Evolutionary conservation across 2,797 vertebrate species (phyloP), one percentile per base, ranked within the genome.

Genomic region (Oophaga sylvatica): DNA sequence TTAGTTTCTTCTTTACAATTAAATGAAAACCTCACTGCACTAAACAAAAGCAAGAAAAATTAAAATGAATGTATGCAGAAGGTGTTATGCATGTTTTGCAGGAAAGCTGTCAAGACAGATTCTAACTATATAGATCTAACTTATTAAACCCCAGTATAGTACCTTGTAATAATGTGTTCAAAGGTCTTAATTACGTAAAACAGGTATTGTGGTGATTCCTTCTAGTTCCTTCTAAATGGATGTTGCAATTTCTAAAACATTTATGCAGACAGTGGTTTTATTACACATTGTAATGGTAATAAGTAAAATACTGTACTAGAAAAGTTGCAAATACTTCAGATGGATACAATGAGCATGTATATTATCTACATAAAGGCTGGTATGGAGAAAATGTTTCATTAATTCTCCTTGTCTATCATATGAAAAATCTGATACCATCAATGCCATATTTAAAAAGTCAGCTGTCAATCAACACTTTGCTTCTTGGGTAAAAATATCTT

Each of bases 401-500:
- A 63, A 80, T 10, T 22, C 79, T 63, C 15, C 79, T 62, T 80
- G 59, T 80, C 79, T 80, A 60, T 63, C 79, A 63, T 41, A 80
- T 65, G 19, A 80, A 80, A 80, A 62, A 80, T 35, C 17, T 80
- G 59, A 60, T 80, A 80, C 78, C 11, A 45, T 80, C 19, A 45
- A 63, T 62, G 59, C 26, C 59, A 6, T 63, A 41, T 80, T 80
- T 80, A 80, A 59, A n/a, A 41, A 45, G 59, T 62, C 59, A 80
- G 31, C 31, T 80, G 79, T 80, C 79, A 80, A 45, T 80, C 79
- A 80, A 45, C 20, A 80, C 35, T 35, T 35, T 26, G 3, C 19
- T 80, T 63, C 79, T n/a, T 80, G 60, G 20, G 71, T 75, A 81
- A 81, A 67, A 81, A 79, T 59, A 31, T 20, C 4, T 59, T 81